These are phyloP conservation scores for Salminus brasiliensis DNA, from an alignment of 2,113 vertebrate genomes.

Conservation along the genomic window DNA sequence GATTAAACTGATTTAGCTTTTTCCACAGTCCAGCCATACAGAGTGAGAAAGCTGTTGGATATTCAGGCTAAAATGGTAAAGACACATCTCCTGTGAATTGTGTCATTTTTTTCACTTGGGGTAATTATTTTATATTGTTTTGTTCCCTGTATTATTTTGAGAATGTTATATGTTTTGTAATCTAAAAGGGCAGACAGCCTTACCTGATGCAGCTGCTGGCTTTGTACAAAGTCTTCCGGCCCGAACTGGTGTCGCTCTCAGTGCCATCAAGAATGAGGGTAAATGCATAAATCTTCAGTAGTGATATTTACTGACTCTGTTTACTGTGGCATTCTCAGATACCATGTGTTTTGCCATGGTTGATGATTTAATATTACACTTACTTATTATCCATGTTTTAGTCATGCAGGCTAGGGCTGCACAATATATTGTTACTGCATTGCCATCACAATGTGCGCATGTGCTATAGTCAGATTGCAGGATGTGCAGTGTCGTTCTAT, in stretches of 20 bases:
- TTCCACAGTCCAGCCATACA: constrained; percentile 86
- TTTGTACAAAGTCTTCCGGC: constrained; percentile 87
- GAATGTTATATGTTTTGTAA: background rate
- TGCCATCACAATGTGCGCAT: too few relatives aligned
- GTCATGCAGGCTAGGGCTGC: too few relatives aligned
- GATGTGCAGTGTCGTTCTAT: too few relatives aligned
- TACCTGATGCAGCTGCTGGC: constrained; percentile 86
- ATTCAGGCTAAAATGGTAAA: constrained; percentile 89
- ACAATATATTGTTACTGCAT: too few relatives aligned
- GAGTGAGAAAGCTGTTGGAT: constrained; percentile 86
- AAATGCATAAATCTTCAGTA: constrained; percentile 52
- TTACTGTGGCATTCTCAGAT: too few relatives aligned
- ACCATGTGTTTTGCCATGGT: too few relatives aligned
- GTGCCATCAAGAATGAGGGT: constrained; percentile 83
- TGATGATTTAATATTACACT: too few relatives aligned
- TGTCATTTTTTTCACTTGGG: background rate
- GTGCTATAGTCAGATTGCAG: too few relatives aligned
- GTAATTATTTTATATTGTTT: background rate
- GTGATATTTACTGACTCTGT: background rate
- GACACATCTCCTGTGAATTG: background rate
- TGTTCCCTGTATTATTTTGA: background rate
- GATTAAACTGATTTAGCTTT: too few relatives aligned
- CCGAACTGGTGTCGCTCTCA: constrained; percentile 83
- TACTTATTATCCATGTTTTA: too few relatives aligned
- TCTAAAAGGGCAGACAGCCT: constrained; percentile 80